Conservation (phyloP, 2,888 invertebrate species). For the Eutolmus rufibarbis region DNA sequence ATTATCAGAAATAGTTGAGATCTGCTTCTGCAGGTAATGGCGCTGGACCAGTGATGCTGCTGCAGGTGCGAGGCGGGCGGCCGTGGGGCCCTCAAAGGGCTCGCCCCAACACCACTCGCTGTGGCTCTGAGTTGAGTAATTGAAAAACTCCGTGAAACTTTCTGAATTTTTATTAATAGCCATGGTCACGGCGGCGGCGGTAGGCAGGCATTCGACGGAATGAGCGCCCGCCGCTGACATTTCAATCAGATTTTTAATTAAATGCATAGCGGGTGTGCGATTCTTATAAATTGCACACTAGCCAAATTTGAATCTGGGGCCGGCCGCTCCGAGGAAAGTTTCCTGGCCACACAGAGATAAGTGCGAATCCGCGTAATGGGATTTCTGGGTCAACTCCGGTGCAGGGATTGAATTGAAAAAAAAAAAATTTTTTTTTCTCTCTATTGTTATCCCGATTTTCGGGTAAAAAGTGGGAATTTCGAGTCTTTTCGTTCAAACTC, state of each 20-base stretch:
- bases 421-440: background rate
- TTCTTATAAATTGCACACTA: background rate
- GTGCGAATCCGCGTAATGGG: background rate
- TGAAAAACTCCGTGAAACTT: background rate
- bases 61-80: background rate
- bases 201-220: background rate
- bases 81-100: background rate
- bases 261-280: background rate
- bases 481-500: background rate
- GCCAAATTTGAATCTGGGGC: background rate
- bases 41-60: background rate
- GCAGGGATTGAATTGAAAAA: background rate
- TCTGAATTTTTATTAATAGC: background rate
- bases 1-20: slow-evolving; percentile 1
- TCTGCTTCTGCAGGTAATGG: background rate
- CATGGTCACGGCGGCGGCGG: background rate
- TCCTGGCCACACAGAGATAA: background rate
- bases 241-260: slow-evolving; percentile 24
- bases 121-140: background rate
- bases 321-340: background rate
- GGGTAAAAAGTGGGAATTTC: background rate
- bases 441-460: background rate
- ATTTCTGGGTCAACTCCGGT: background rate
- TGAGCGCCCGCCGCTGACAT: background rate
- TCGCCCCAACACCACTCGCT: background rate